Base-by-base conservation (phyloP, 2,113 vertebrate species). In the Furnarius figulus region DNA sequence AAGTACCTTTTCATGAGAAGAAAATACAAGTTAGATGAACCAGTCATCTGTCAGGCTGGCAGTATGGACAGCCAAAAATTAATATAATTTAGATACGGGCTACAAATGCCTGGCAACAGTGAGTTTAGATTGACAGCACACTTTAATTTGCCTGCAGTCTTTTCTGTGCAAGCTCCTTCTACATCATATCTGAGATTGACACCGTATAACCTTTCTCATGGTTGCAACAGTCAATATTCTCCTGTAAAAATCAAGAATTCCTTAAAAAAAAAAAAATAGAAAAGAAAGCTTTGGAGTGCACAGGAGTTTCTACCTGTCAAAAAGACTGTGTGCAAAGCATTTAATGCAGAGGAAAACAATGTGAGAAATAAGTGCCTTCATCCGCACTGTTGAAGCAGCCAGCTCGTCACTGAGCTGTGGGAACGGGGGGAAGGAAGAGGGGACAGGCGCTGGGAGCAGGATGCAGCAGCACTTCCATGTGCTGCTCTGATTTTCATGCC, bases 131-230 rank as follows among this genome's bases (percentile, higher is more conserved):
- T 88, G 86, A 90, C 92, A 96, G 61, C 0, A 0, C 68, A 24
- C 65, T 53, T 81, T 93, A 81, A 91, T 96, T 95, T 90, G 88
- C 68, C 79, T 65, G 58, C 52, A 70, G 74, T 82, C 62, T 94
- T 77, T 91, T 82, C 74, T 89, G 37, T 81, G 59, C 21, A 9
- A 89, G 21, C 27, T 82, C 25, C 21, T 92, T 95, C 47, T 22
- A 21, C 67, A 28, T 63, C 8, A 0, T 19, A 42, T 61, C 56
- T 2, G 6, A 78, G 83, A 82, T 1, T 89, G 92, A 72, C 68
- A 95, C 76, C 18, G 4, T 5, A 18, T 81, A 90, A 96, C 83
- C 61, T 92, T 90, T 94, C 42, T 84, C 53, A 28, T 72, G 73
- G 37, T 72, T 93, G 44, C n/a, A 89, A 27, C 28, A 80, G 76